Evolutionary conservation across 2,113 vertebrate species (phyloP).

Genomic region (Pantherophis guttatus): DNA sequence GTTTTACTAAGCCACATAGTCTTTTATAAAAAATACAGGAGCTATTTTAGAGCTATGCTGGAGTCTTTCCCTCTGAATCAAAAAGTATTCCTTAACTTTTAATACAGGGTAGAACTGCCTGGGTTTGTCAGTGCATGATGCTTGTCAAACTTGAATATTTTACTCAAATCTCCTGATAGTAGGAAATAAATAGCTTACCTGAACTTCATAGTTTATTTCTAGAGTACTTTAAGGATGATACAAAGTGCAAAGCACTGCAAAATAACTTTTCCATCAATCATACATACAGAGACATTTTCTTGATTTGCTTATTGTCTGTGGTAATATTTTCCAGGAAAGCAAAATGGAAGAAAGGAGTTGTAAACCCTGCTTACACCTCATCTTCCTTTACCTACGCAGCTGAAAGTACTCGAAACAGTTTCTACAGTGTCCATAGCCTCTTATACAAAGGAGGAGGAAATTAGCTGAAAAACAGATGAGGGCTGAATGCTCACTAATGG

Average conservation of each 20-base stretch:
- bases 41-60: neutral
- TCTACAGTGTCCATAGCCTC: constrained; percentile 53
- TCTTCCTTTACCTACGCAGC: constrained; percentile 64
- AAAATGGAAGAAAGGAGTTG: neutral
- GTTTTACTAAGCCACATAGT: neutral
- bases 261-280: neutral
- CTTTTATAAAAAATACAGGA: neutral
- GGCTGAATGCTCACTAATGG: constrained; percentile 59
- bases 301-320: constrained; percentile 30
- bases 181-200: neutral
- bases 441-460: constrained; percentile 62
- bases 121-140: neutral
- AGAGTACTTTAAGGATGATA: neutral
- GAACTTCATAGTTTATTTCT: accelerated
- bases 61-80: neutral
- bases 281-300: neutral
- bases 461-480: constrained; percentile 59
- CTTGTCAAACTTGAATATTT: neutral
- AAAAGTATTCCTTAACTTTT: neutral
- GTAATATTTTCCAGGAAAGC: neutral
- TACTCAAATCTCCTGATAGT: neutral
- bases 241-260: neutral
- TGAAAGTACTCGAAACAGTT: constrained; percentile 66
- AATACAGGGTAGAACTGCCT: neutral
- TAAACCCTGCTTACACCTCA: neutral